A percentile compares a stretch with the other conserved stretches of the same genome.
Conservation (phyloP, 2,797 vertebrate species). For the Xyrichtys novacula region DNA sequence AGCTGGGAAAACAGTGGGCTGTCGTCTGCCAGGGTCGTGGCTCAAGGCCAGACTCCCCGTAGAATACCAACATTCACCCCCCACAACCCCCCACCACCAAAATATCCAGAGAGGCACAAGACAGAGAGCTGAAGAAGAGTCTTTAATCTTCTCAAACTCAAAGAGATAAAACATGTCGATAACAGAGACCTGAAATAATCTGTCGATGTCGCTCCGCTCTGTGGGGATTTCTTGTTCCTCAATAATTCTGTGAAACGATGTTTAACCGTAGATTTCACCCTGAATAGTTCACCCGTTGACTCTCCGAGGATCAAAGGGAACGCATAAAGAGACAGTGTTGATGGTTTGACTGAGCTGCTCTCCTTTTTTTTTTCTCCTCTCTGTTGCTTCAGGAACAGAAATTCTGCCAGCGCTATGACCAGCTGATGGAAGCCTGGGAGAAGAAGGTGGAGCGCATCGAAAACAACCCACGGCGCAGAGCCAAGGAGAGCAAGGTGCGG, state of each 20-base stretch:
- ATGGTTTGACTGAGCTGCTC: constrained; percentile 11
- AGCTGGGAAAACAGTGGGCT: constrained; percentile 51
- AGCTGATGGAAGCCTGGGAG: constrained; percentile 99
- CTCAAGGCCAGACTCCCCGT: constrained; percentile 47
- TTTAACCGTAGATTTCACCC: not conserved
- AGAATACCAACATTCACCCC: constrained; percentile 36
- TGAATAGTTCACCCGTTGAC: not conserved
- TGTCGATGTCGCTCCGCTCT: not conserved
- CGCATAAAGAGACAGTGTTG: not conserved
- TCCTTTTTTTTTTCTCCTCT: constrained; percentile 3
- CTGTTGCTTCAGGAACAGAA: constrained; percentile 93
- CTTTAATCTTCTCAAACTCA: not conserved
- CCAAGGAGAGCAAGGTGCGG: constrained; percentile 97
- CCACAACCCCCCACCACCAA: not conserved
- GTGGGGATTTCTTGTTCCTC: constrained; percentile 1
- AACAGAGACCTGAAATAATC: not conserved
- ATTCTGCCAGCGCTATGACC: constrained; percentile 98
- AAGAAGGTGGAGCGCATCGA: constrained; percentile 99
- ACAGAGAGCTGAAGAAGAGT: not conserved
- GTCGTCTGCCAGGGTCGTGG: constrained; percentile 36
- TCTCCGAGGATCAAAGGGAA: constrained; percentile 6
- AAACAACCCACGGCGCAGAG: constrained; percentile 96
- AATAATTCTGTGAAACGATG: not conserved
- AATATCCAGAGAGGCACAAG: constrained; percentile 7
- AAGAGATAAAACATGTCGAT: not conserved